Evolutionary conservation across 2,888 invertebrate species (phyloP), one percentile per base, ranked within the genome.

Genomic region (Trissolcus japonicus): DNA sequence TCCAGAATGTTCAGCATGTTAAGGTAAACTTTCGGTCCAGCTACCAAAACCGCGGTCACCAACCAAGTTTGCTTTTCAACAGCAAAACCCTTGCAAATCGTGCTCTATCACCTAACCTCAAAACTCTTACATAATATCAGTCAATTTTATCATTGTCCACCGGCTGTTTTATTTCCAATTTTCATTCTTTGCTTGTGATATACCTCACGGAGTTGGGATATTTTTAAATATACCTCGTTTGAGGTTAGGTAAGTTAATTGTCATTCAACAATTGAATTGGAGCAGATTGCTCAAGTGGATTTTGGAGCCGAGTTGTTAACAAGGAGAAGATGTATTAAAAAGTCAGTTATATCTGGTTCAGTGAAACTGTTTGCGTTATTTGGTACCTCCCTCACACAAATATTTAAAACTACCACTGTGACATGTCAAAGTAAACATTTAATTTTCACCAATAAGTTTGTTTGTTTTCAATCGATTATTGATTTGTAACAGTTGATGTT

Each of bases 1-100:
- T 92, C 81, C 90, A 84, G 76, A 84, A 83, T 55, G 25, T 61
- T 7, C 11, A 19, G 6, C 51, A 60, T 9, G n/a, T 51, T 0
- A 67, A 59, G 67, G 67, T 67, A 67, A 40, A 16, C 13, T 13
- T 6, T 17, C 35, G 25, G 19, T 9, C 43, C 9, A 14, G 6
- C 0, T 19, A 14, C 17, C 21, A 7, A 51, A 19, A 51, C 51
- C 11, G 2, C 1, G 2, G 6, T 51, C 17, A 19, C 7, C 46
- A 4, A 7, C 7, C 46, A 14, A 46, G 21, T 14, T 46, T 51
- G 51, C 51, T 13, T 2, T 21, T 19, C 7, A 21, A 17, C 46
- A 43, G 6, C 13, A 43, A 13, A 1, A 16, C 4, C 2, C 9
- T 16, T 19, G 51, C 21, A 19, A 51, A 51, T 19, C 46, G 17